Percentiles rank a stretch among this genome's conserved stretches.
phyloP scores from a whole-genome alignment of 2,113 vertebrate genomes.

The Phrynocephalus versicolor region DNA sequence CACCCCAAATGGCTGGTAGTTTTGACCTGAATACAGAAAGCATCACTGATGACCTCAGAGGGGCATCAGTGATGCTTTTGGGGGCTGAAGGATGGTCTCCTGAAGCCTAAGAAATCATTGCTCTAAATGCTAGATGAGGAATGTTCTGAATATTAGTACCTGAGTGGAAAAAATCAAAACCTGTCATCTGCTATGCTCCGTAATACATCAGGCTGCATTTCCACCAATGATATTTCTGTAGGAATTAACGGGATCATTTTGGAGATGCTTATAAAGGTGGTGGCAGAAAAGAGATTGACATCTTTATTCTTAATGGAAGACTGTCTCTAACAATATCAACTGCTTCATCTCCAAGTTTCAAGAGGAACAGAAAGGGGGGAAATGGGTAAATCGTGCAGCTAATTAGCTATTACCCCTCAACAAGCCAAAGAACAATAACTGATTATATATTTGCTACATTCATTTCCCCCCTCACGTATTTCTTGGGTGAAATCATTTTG shows the following conservation, averaged over 20 bases:
- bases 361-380: constrained; percentile 18
- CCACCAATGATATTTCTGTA: background rate
- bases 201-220: constrained; percentile 15
- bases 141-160: background rate
- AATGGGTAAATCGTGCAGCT: constrained; percentile 32
- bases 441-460: constrained; percentile 20
- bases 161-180: constrained; percentile 27
- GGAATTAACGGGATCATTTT: background rate
- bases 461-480: constrained; percentile 19
- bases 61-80: background rate
- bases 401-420: constrained; percentile 32
- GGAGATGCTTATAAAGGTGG: background rate
- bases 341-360: constrained; percentile 32
- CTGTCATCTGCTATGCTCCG: background rate
- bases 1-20: background rate
- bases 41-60: background rate
- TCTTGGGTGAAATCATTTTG: constrained; percentile 39
- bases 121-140: background rate
- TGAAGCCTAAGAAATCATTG: background rate
- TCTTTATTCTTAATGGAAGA: constrained; percentile 34
- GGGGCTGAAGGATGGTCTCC: background rate
- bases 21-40: background rate
- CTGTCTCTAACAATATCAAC: background rate
- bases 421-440: constrained; percentile 40
- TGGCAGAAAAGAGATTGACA: constrained; percentile 6